Conservation (phyloP, 2,888 invertebrate species). For the Tuta absoluta region DNA sequence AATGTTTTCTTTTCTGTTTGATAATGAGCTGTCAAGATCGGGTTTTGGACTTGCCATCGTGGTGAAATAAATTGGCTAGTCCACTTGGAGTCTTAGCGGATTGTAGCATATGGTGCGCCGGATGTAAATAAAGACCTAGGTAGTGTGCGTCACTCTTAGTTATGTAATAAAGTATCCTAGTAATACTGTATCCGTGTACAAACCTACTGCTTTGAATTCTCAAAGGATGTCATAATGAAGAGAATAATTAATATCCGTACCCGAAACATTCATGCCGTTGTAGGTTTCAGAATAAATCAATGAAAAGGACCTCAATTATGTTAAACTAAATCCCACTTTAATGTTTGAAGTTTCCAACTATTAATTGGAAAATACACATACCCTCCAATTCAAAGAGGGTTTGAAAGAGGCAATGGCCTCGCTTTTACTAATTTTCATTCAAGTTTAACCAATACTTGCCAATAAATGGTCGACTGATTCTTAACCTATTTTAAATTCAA, state of each 20-base stretch:
- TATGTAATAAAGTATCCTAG: too few species aligned
- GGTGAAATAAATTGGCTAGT: too few species aligned
- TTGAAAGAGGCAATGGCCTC: not conserved
- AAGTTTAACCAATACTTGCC: constrained; percentile 19
- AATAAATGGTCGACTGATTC: too few species aligned
- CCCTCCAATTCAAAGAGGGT: constrained; percentile 17
- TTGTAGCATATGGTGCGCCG: too few species aligned
- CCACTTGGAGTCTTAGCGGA: too few species aligned
- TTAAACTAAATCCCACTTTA: constrained; percentile 1
- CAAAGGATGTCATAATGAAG: not conserved
- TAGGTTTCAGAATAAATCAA: constrained; percentile 1
- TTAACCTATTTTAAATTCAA: too few species aligned
- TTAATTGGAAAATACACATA: constrained; percentile 18
- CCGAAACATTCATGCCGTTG: not conserved
- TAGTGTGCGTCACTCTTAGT: too few species aligned
- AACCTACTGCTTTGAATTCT: not conserved
- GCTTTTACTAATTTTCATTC: constrained; percentile 17
- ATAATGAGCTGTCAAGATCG: too few species aligned
- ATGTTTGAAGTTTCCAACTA: constrained; percentile 18
- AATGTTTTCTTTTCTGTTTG: too few species aligned
- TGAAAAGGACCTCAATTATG: constrained; percentile 6
- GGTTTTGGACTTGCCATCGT: too few species aligned
- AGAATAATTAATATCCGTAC: not conserved
- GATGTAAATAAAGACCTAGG: too few species aligned
- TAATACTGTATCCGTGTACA: not conserved